Conservation (phyloP, 2,113 vertebrate species). For the Trichomycterus rosablanca region DNA sequence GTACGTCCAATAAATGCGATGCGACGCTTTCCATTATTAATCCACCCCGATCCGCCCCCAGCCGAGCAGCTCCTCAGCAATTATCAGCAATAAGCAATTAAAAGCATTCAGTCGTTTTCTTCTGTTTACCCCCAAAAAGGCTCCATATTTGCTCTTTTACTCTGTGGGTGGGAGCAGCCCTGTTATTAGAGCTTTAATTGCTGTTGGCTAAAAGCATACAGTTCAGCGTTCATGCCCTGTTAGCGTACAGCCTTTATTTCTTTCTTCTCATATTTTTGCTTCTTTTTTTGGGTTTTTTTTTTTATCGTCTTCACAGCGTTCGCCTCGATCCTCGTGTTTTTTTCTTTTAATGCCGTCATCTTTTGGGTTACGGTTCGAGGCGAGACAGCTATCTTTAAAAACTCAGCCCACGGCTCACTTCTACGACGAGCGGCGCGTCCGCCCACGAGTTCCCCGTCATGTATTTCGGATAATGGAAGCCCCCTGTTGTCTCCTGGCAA, state of each 20-base stretch:
- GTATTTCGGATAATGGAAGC: constrained; percentile 11
- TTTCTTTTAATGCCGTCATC: not conserved
- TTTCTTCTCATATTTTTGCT: not conserved
- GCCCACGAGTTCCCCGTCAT: constrained; percentile 8
- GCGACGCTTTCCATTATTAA: constrained; percentile 17
- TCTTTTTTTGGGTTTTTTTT: not conserved
- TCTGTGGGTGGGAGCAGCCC: constrained; percentile 42
- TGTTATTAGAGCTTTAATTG: constrained; percentile 52
- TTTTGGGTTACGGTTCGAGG: not conserved
- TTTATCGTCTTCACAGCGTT: not conserved
- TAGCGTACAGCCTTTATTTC: not conserved
- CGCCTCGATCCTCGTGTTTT: not conserved
- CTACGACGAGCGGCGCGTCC: constrained; percentile 1
- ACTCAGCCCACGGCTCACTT: not conserved
- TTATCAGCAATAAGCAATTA: constrained; percentile 49
- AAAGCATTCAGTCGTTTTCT: constrained; percentile 25
- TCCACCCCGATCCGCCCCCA: constrained; percentile 4
- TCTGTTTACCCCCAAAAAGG: constrained; percentile 38
- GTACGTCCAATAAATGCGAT: constrained; percentile 17
- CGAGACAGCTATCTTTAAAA: constrained; percentile 7
- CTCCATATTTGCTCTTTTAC: constrained; percentile 44
- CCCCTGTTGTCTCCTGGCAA: not conserved
- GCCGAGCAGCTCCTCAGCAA: constrained; percentile 22
- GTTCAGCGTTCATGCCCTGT: constrained; percentile 15
- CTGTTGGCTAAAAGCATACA: constrained; percentile 42